phyloP scores from a whole-genome alignment of 1,140 invertebrate genomes.

The Aphis craccivora region DNA sequence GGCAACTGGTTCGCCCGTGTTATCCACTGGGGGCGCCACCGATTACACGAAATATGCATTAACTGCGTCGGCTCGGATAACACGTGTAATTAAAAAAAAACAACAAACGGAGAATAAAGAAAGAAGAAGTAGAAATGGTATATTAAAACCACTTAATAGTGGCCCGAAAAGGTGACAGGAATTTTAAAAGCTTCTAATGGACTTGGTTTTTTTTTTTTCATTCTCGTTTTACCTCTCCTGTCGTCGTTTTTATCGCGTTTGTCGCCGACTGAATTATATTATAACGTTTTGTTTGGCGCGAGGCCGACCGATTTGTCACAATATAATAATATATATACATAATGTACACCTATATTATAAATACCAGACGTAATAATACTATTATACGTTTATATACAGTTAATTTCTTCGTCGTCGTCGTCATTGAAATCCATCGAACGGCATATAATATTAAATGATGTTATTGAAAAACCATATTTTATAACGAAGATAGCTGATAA shows the following conservation, averaged over 20 bases:
- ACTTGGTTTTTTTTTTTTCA: conserved; percentile 34
- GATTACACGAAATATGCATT: conserved; percentile 57
- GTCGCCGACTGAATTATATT: conserved; percentile 55
- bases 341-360: neutral
- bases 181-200: conserved; percentile 58
- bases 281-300: conserved; percentile 41
- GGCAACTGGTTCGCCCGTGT: conserved; percentile 43
- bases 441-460: neutral
- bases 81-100: conserved; percentile 56
- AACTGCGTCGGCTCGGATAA: conserved; percentile 51
- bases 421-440: neutral
- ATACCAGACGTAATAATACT: neutral
- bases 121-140: conserved; percentile 34
- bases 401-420: neutral
- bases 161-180: conserved; percentile 58
- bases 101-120: neutral
- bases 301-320: conserved; percentile 48
- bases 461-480: neutral
- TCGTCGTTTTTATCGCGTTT: conserved; percentile 38
- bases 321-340: neutral
- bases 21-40: conserved; percentile 55
- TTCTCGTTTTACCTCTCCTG: neutral
- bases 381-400: neutral
- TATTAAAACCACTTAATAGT: conserved; percentile 58
- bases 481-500: neutral